Percentiles rank a stretch among this genome's conserved stretches.
phyloP scores from a whole-genome alignment of 2,113 vertebrate species.

The Mystacornis crossleyi region DNA sequence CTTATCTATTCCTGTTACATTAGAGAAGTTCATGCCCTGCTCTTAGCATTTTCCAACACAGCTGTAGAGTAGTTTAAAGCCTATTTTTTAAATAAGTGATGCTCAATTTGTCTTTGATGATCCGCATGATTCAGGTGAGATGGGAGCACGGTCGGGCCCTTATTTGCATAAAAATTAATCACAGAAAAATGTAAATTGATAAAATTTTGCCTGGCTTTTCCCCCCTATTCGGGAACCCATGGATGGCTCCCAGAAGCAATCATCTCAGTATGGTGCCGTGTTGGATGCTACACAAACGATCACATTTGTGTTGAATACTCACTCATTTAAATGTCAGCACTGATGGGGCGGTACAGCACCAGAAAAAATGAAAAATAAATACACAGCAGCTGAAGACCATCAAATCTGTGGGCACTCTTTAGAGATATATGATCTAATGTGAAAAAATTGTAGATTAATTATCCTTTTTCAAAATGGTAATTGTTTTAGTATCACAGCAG shows the following conservation, averaged over 20 bases:
- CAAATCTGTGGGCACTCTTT: constrained; percentile 78
- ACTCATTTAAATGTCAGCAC: constrained; percentile 98
- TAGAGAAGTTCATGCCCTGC: constrained; percentile 83
- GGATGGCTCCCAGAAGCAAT: constrained; percentile 91
- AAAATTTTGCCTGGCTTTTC: constrained; percentile 85
- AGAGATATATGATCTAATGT: constrained; percentile 88
- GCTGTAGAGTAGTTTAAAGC: constrained; percentile 87
- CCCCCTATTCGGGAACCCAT: constrained; percentile 79
- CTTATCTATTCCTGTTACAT: constrained; percentile 79
- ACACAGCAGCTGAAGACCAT: constrained; percentile 83
- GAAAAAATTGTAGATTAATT: constrained; percentile 92
- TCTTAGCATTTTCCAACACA: constrained; percentile 85
- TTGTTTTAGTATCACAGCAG: constrained; percentile 88
- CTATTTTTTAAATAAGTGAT: constrained; percentile 89
- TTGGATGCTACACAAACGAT: constrained; percentile 92
- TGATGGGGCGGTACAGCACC: constrained; percentile 85
- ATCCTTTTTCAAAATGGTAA: constrained; percentile 88
- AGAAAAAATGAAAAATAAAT: constrained; percentile 81
- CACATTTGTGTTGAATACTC: constrained; percentile 93
- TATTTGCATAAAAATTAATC: constrained; percentile 94
- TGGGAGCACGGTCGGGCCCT: constrained; percentile 83
- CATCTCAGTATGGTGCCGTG: constrained; percentile 90
- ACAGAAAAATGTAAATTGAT: constrained; percentile 94
- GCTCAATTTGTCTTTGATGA: constrained; percentile 90
- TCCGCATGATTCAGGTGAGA: constrained; percentile 91